These are phyloP conservation scores for Pelodytes ibericus DNA, from an alignment of 2,797 vertebrate genomes.

Conservation along the genomic window DNA sequence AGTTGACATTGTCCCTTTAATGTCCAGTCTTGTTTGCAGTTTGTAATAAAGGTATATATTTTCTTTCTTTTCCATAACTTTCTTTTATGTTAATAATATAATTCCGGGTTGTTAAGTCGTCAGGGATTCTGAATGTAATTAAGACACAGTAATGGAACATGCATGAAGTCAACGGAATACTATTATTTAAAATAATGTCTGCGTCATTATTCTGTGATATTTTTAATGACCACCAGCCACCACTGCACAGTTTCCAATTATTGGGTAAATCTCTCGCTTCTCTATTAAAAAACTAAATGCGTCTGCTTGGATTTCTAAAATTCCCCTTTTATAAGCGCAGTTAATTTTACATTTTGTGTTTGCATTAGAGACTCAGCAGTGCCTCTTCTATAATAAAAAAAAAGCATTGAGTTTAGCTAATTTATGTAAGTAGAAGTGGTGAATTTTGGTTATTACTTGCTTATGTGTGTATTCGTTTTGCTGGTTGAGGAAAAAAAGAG, in stretches of 20 bases:
- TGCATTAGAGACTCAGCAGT: no score
- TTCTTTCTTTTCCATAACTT: slow-evolving; percentile 4
- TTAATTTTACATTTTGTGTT: no score
- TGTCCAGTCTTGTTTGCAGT: no score
- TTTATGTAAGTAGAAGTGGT: no score
- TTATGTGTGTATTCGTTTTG: no score
- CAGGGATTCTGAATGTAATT: background rate
- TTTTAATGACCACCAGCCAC: background rate
- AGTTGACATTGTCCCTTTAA: no score
- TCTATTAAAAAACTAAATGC: background rate
- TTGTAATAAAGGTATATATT: background rate
- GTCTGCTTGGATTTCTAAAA: no score
- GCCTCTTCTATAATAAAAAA: no score
- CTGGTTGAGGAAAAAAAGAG: no score
- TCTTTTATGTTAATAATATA: slow-evolving; percentile 10
- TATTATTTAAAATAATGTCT: background rate
- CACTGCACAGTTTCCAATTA: background rate
- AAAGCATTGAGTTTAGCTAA: no score
- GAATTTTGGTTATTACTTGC: no score
- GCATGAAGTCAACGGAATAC: background rate
- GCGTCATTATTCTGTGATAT: background rate
- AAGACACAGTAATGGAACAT: background rate
- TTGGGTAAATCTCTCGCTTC: background rate
- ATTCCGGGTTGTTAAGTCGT: slow-evolving; percentile 5
- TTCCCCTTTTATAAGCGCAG: no score